A percentile compares a stretch with the other conserved stretches of the same genome.
Evolutionary conservation across 1,140 invertebrate species (phyloP).

Genomic region (Holcopasites calliopsidis): DNA sequence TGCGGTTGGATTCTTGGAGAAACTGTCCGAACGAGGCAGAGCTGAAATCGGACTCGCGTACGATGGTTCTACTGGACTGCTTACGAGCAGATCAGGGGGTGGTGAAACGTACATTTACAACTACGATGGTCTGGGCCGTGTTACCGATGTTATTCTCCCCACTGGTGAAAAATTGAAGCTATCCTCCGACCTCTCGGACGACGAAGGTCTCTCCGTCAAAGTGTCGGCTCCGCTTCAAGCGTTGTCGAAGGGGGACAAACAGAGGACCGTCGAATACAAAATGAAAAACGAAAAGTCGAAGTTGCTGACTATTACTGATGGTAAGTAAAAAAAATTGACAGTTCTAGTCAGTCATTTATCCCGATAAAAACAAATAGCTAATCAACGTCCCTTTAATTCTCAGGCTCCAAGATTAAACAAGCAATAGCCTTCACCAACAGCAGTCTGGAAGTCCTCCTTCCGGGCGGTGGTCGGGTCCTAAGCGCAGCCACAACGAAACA

Average conservation of each 20-base stretch:
- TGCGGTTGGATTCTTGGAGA: conserved; percentile 91
- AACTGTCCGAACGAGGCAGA: conserved; percentile 89
- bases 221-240: conserved; percentile 80
- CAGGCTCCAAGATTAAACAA: conserved; percentile 84
- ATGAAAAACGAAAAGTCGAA: conserved; percentile 82
- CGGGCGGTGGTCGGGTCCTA: conserved; percentile 85
- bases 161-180: conserved; percentile 93
- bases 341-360: too few species aligned
- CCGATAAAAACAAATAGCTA: too few species aligned
- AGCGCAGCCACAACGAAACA: conserved; percentile 90
- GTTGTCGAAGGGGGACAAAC: conserved; percentile 73
- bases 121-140: conserved; percentile 92
- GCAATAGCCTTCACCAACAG: conserved; percentile 89
- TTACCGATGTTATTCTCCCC: conserved; percentile 91
- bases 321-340: conserved; percentile 61
- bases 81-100: conserved; percentile 90
- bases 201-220: conserved; percentile 87
- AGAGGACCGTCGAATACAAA: conserved; percentile 74
- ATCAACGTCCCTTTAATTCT: not conserved
- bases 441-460: conserved; percentile 85
- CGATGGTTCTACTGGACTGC: conserved; percentile 88
- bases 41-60: conserved; percentile 92
- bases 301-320: conserved; percentile 80
- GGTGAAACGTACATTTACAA: conserved; percentile 94
- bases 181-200: conserved; percentile 85